phyloP scores from a whole-genome alignment of 2,888 invertebrate species.

The Aethes cnicana region DNA sequence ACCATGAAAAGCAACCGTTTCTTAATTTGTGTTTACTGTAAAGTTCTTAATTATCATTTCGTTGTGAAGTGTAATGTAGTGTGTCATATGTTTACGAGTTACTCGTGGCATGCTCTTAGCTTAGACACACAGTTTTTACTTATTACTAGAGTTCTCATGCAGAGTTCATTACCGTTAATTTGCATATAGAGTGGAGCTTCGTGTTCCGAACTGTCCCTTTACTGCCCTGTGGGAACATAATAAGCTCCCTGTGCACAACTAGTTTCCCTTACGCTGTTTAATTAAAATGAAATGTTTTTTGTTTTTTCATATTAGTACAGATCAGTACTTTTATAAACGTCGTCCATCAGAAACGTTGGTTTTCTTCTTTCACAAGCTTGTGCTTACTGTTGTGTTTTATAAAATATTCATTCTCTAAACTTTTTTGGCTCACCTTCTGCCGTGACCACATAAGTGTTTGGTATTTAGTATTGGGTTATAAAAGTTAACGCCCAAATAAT shows the following conservation, averaged over 20 bases:
- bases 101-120: background rate
- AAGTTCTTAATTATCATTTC: too few relatives aligned
- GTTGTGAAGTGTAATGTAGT: too few relatives aligned
- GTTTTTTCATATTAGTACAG: background rate
- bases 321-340: too few relatives aligned
- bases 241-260: constrained; percentile 12
- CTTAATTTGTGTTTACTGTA: too few relatives aligned
- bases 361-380: too few relatives aligned
- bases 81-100: too few relatives aligned
- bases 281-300: constrained; percentile 11
- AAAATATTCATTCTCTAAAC: background rate
- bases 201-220: constrained; percentile 36
- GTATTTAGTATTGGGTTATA: constrained; percentile 21
- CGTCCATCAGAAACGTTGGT: too few relatives aligned
- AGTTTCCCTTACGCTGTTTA: constrained; percentile 7
- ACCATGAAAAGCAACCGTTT: too few relatives aligned
- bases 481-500: constrained; percentile 15
- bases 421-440: constrained; percentile 6
- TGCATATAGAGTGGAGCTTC: constrained; percentile 46
- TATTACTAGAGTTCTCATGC: constrained; percentile 32
- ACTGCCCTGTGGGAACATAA: constrained; percentile 34
- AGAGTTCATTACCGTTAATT: constrained; percentile 45
- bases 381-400: too few relatives aligned
- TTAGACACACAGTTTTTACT: constrained; percentile 19
- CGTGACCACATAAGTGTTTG: constrained; percentile 1